Conservation (phyloP, 2,113 vertebrate genomes). For the Pithys albifrons region DNA sequence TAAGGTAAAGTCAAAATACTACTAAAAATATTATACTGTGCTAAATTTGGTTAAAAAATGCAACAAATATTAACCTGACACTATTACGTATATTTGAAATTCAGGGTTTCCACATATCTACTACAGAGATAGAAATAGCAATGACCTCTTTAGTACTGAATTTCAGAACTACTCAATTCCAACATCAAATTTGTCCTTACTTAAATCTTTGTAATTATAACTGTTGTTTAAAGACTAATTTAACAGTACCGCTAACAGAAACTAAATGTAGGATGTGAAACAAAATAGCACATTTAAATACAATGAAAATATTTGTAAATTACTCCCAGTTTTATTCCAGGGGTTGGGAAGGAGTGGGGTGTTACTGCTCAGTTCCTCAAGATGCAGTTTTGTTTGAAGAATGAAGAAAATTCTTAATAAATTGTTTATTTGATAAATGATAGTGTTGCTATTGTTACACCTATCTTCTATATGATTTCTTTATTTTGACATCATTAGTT, state of each 20-base stretch:
- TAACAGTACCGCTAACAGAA: neutral
- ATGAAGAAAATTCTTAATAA: neutral
- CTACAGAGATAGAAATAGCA: neutral
- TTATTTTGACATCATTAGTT: neutral
- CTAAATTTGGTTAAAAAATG: neutral
- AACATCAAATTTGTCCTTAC: neutral
- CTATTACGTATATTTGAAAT: neutral
- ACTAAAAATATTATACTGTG: neutral
- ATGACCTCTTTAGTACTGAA: neutral
- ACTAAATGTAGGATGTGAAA: neutral
- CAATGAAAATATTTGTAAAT: neutral
- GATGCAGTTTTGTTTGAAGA: neutral
- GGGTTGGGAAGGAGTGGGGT: fast-evolving
- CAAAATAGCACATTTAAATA: neutral
- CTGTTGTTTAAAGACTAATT: neutral
- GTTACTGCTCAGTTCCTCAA: neutral
- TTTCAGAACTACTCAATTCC: neutral
- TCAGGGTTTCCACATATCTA: neutral
- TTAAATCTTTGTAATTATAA: neutral
- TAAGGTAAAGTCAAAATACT: slow-evolving; percentile 77
- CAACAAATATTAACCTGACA: neutral
- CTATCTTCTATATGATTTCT: neutral
- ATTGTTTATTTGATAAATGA: neutral
- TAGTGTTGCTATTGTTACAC: neutral
- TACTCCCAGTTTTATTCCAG: neutral